Evolutionary conservation across 2,797 vertebrate genomes (phyloP).

Genomic region (Gymnopithys bicolor): DNA sequence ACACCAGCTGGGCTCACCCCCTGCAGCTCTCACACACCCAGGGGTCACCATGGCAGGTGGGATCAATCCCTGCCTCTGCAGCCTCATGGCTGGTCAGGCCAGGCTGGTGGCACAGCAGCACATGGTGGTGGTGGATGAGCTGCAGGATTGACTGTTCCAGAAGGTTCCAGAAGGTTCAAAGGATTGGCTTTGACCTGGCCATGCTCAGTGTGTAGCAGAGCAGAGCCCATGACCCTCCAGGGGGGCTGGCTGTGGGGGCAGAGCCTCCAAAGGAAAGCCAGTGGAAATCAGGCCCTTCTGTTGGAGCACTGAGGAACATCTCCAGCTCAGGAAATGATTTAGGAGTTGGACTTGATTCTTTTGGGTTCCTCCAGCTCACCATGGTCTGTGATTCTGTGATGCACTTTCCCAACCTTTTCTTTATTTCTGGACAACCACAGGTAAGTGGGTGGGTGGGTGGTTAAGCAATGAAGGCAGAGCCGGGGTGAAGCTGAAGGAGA

Average conservation of each 20-base stretch:
- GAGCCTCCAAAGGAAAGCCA: neutral
- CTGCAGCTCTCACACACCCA: neutral
- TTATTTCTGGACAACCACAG: neutral
- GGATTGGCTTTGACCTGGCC: slow-evolving; percentile 80
- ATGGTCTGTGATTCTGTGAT: neutral
- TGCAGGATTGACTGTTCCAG: slow-evolving; percentile 83
- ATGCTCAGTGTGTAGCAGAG: slow-evolving; percentile 86
- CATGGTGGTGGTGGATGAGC: slow-evolving; percentile 81
- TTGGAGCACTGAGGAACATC: neutral
- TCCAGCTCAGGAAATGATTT: neutral
- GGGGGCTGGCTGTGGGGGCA: slow-evolving; percentile 64
- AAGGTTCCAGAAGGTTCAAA: slow-evolving; percentile 75
- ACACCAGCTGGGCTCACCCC: neutral
- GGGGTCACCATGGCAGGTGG: slow-evolving; percentile 76
- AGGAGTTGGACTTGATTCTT: neutral
- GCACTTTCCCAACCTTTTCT: neutral
- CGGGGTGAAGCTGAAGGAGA: neutral
- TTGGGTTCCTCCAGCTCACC: neutral
- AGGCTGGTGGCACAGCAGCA: slow-evolving; percentile 76
- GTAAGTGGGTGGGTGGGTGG: neutral
- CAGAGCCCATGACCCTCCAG: slow-evolving; percentile 86
- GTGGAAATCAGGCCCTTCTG: neutral
- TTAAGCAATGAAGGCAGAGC: neutral
- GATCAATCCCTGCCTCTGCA: slow-evolving; percentile 86
- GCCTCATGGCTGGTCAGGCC: slow-evolving; percentile 80